Evolutionary conservation across 2,888 invertebrate genomes (phyloP), one percentile per base, ranked within the genome.

Genomic region (Pheosia tremula): DNA sequence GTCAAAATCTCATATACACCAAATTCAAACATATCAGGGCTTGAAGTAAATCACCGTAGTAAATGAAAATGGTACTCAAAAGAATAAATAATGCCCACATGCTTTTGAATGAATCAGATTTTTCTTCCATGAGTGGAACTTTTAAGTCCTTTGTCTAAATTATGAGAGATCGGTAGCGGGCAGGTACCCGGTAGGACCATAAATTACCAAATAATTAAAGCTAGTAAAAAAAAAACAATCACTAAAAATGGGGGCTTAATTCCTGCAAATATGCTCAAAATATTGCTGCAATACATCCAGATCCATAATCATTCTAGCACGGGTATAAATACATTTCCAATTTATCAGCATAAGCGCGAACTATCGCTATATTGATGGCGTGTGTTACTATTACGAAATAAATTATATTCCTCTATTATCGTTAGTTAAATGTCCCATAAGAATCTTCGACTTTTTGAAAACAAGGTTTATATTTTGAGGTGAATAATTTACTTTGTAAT

Each of bases 21-120:
- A 24, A 24, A 24, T 24, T 24, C 24, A 2, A 24, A 24, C 24
- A 24, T 24, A 24, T 24, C 24, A 24, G 0, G 1, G 1, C 8
- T 41, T 41, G 8, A 41, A 41, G 41, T 24, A 24, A 41, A 41
- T 41, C 41, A 41, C 3, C 41, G 41, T 41, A 72, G 62, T 62
- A 63, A 63, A 68, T 75, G 74, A 74, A 57, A 67, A 73, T 74
- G 70, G 62, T 39, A 71, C 69, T 68, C 58, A 67, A 74, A 64
- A 78, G 0, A 56, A 64, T 38, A 59, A 57, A 60, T 43, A 54
- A 59, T 45, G 50, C 66, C 62, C 64, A 68, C 65, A 75, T 72
- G 72, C 72, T 64, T 45, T 56, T 66, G 59, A 24, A 49, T 72
- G 72, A 62, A 57, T 56, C 58, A 62, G 47, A 67, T 64, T 59